Percentiles rank a stretch among this genome's conserved stretches.
phyloP scores from a whole-genome alignment of 2,797 vertebrate species.

The Paedocypris micromegethes region DNA sequence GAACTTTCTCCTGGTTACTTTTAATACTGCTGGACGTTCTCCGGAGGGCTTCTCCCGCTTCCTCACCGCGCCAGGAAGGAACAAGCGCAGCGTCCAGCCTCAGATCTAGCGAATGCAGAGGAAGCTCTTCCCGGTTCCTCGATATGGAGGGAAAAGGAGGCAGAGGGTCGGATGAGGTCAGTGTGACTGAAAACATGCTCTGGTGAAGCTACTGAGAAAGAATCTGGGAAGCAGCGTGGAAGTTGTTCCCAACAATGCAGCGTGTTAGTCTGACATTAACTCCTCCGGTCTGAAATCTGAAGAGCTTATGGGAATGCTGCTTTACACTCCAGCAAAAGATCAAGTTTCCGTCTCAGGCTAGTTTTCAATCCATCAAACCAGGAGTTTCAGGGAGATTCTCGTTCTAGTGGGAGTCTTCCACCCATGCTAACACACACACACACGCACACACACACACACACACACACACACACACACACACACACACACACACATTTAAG shows the following conservation, averaged over 20 bases:
- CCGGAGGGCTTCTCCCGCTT: constrained; percentile 79
- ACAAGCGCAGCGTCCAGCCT: constrained; percentile 58
- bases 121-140: constrained; percentile 56
- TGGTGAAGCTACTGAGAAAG: constrained; percentile 19
- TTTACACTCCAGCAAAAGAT: too few species aligned
- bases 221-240: constrained; percentile 28
- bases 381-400: too few species aligned
- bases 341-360: too few species aligned
- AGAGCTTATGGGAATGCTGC: too few species aligned
- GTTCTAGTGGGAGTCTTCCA: too few species aligned
- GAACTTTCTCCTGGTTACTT: constrained; percentile 89
- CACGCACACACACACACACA: too few species aligned
- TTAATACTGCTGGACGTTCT: constrained; percentile 89
- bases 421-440: too few species aligned
- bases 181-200: constrained; percentile 35
- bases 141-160: constrained; percentile 63
- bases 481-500: too few species aligned
- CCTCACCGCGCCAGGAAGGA: constrained; percentile 84
- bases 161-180: constrained; percentile 25
- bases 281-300: background rate
- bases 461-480: too few species aligned
- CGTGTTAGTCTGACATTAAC: constrained; percentile 21
- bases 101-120: constrained; percentile 52
- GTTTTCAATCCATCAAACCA: too few species aligned
- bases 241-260: constrained; percentile 31